Evolutionary conservation across 1,140 invertebrate genomes (phyloP).

Genomic region (Lepidurus couesii): DNA sequence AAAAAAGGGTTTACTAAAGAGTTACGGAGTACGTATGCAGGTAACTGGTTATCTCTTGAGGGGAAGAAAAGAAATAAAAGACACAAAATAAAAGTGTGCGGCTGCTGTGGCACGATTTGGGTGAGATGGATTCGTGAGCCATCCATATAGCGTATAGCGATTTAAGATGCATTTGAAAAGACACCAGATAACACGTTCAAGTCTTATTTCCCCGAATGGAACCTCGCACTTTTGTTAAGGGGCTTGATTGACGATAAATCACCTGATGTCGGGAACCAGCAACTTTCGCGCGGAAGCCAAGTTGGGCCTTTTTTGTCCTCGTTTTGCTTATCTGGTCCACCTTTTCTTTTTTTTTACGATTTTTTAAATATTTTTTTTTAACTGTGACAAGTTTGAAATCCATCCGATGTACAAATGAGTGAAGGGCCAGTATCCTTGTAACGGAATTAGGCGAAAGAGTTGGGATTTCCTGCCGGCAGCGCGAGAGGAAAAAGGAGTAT

Average conservation of each 20-base stretch:
- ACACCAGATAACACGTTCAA: slow-evolving; percentile 1
- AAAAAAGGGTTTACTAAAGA: neutral
- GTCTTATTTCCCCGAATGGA: neutral
- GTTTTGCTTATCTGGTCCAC: neutral
- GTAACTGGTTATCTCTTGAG: neutral
- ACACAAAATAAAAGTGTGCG: neutral
- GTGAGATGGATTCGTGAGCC: slow-evolving; percentile 7
- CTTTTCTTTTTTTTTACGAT: neutral
- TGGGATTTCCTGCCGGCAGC: neutral
- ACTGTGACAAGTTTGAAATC: neutral
- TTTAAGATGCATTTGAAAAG: slow-evolving; percentile 14
- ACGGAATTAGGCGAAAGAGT: neutral
- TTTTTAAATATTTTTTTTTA: neutral
- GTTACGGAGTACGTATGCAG: neutral
- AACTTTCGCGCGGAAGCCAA: slow-evolving; percentile 13
- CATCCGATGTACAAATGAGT: slow-evolving; percentile 10
- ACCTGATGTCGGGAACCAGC: neutral
- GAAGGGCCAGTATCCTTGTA: neutral
- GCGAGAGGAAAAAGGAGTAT: neutral
- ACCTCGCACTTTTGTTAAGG: slow-evolving; percentile 1
- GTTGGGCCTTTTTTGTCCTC: neutral
- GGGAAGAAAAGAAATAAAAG: neutral
- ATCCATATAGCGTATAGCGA: neutral
- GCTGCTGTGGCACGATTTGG: slow-evolving; percentile 4
- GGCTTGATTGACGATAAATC: neutral